Conservation (phyloP, 2,888 invertebrate genomes). For the Spicauda simplicius region DNA sequence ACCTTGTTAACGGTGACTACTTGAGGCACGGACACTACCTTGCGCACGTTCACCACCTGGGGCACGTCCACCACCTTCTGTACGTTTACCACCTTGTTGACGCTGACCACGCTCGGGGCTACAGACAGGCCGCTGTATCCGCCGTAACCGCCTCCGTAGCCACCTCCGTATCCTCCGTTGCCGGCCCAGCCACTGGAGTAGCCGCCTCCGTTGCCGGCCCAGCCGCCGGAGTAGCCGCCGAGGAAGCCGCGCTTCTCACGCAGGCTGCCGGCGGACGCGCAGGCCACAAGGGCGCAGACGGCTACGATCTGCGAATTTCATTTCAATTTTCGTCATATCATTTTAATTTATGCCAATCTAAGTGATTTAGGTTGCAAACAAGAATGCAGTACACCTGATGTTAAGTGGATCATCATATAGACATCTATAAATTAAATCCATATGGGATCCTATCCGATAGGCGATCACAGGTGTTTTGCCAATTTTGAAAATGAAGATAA, state of each 20-base stretch:
- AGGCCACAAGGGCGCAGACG: constrained; percentile 39
- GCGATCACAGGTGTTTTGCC: too few species aligned
- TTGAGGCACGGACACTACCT: constrained; percentile 59
- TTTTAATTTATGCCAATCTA: too few species aligned
- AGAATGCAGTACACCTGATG: too few species aligned
- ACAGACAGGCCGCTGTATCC: constrained; percentile 40
- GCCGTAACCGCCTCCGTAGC: constrained; percentile 6
- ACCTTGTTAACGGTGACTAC: constrained; percentile 64
- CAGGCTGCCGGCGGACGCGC: constrained; percentile 37
- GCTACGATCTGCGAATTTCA: constrained; percentile 35
- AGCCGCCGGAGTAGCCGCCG: constrained; percentile 26
- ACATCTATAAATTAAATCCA: too few species aligned
- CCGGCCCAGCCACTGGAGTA: constrained; percentile 20
- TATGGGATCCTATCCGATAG: too few species aligned
- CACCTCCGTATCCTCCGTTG: neutral
- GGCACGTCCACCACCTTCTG: constrained; percentile 54
- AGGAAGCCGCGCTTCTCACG: constrained; percentile 44
- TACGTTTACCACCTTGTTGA: constrained; percentile 59
- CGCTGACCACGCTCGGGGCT: constrained; percentile 49
- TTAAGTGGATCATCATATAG: too few species aligned
- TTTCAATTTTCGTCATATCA: too few species aligned
- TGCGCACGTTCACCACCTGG: constrained; percentile 57
- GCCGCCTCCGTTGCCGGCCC: constrained; percentile 30
- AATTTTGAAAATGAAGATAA: too few species aligned
- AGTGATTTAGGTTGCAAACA: too few species aligned